Evolutionary conservation across 2,888 invertebrate genomes (phyloP), one percentile per base, ranked within the genome.

Genomic region (Timema podura): DNA sequence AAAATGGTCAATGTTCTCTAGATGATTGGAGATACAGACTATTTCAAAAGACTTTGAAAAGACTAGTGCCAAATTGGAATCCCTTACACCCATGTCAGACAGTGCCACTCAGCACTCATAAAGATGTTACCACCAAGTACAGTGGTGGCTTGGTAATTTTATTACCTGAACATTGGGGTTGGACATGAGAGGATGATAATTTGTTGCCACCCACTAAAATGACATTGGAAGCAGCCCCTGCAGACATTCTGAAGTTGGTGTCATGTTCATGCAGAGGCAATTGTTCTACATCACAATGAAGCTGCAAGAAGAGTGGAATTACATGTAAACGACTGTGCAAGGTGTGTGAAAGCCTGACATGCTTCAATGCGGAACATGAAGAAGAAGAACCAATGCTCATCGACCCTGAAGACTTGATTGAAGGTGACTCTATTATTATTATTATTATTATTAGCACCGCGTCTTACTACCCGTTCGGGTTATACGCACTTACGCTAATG

Each of bases 231-330:
- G 61, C 16, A 61, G 16, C 61, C 61, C 61, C 61, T 61, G 61
- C 11, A 61, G 61, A 61, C 61, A 61, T 61, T 61, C 61, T 15
- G 61, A 61, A 61, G 61, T 61, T 61, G 61, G 10, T 61, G 61
- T 61, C 61, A 61, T 61, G 61, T 61, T 11, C 49, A 49, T 49
- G n/a, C 49, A 49, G 49, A 49, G 49, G 49, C 49, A 49, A 49
- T 11, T n/a, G n/a, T n/a, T n/a, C n/a, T n/a, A n/a, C n/a, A n/a
- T n/a, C n/a, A n/a, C 51, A 49, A 49, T 49, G 11, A 10, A 49
- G 51, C 10, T 49, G 51, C 51, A 49, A 49, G 51, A 49, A 61
- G 61, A 61, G 61, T 15, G 16, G 16, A 61, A 61, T 61, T 61
- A 15, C 61, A 61, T 15, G 61, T 61, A 61, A 9, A 61, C 61